Evolutionary conservation across 2,113 vertebrate genomes (phyloP), one percentile per base, ranked within the genome.

Genomic region (Rafetus swinhoei): DNA sequence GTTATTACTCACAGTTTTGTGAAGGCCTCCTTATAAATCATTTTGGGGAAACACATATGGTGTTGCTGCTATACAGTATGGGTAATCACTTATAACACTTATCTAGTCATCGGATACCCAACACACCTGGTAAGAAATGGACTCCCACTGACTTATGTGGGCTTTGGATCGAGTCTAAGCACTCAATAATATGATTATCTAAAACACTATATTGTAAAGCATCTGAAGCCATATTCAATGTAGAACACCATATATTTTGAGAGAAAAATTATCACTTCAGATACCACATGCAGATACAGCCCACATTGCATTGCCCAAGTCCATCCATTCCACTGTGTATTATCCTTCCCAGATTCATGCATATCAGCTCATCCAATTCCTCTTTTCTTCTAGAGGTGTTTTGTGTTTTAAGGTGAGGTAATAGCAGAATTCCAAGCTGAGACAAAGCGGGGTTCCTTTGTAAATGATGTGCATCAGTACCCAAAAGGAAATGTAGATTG

Each of bases 251-350:
- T 29, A 6, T 4, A 29, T 53, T 81, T 62, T 45, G 45, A 81
- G 74, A 32, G 29, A 52, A 2, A 62, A 56, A 12, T 39, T 76
- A 29, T 25, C 62, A 53, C 10, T 8, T 45, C 14, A 13, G 0
- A 29, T 76, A 50, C 72, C 11, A 16, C 1, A 32, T 65, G 29
- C 29, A 15, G n/a, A 6, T 16, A 39, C 12, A 50, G n/a, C 14
- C 4, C 3, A 9, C 22, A 72, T 22, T 54, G 69, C 24, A n/a
- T 2, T 12, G 21, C 7, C 82, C 57, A 27, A 82, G 79, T 24
- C 50, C 7, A 16, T 32, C 27, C 3, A 13, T n/a, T 35, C 55
- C 35, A n/a, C 3, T 9, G 1, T n/a, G 16, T 0, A 0, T 1
- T 35, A 91, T 55, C 24, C 21, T 24, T 8, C 79, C 83, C 60